Base-by-base conservation (phyloP, 2,888 invertebrate genomes). In the Lasioglossum marginatum region DNA sequence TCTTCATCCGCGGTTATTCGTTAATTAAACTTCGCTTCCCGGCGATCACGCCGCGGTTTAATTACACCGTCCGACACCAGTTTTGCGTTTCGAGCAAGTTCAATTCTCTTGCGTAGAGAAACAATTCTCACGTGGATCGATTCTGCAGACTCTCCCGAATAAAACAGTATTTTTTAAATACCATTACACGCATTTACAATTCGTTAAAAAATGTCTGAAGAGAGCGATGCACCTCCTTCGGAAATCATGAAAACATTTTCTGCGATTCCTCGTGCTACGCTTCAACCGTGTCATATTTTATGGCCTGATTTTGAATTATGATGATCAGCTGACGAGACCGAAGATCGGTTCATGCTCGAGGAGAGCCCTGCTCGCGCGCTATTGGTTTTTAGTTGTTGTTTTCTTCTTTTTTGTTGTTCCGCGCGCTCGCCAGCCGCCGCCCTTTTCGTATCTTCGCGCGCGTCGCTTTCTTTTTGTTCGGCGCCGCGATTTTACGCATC, bases 1-100 rank as follows among this genome's bases (percentile, higher is more conserved):
- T 60, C 48, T 72, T 73, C n/a, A 19, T 57, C 34, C 72, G 23
- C 43, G 76, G 66, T 45, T 83, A 75, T 60, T 43, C 71, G 63
- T 57, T 81, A 66, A 81, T 83, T 81, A 73, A 77, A 77, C 60
- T 14, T 43, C 52, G 10, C 43, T 5, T 23, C 40, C 23, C 40
- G 52, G 34, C 34, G 63, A 72, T 37, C 63, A 52, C 40, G 43
- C 12, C 45, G 60, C 43, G 71, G 63, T 63, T 82, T 81, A 81
- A 82, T 81, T 76, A 83, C 63, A 71, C 27, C 19, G 34, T 63
- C 63, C 37, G 31, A 52, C 52, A n/a, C 52, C n/a, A n/a, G 52
- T 52, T 23, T 52, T n/a, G 52, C n/a, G 52, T n/a, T 52, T 52
- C 10, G 52, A 52, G n/a, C n/a, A n/a, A n/a, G n/a, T n/a, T n/a